These are phyloP conservation scores for Schlechtendalia chinensis DNA, from an alignment of 1,140 invertebrate genomes.

Conservation along the genomic window DNA sequence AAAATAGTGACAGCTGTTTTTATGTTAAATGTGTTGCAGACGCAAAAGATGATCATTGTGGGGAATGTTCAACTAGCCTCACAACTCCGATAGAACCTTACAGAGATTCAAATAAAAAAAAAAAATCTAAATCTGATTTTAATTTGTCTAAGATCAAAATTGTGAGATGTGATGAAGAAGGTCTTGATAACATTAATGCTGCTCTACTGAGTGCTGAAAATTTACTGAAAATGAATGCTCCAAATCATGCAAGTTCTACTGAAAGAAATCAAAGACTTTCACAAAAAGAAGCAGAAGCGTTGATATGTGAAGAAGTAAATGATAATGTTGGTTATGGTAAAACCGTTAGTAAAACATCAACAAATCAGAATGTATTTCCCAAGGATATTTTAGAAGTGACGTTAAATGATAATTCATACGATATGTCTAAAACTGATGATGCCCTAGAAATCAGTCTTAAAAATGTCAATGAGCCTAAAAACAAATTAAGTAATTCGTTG, in stretches of 20 bases:
- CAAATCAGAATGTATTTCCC: no score
- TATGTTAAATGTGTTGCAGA: slow-evolving; percentile 18
- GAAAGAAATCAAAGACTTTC: no score
- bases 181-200: slow-evolving; percentile 7
- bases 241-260: no score
- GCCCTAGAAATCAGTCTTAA: no score
- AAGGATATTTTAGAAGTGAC: background rate
- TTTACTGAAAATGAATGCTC: background rate
- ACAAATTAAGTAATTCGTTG: background rate
- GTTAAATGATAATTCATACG: background rate
- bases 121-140: background rate
- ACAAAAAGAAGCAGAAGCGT: no score
- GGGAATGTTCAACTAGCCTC: background rate
- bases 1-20: slow-evolving; percentile 3
- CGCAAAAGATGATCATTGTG: background rate
- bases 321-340: background rate
- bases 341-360: background rate
- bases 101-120: background rate
- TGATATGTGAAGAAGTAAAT: background rate
- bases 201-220: background rate
- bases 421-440: no score
- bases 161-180: background rate
- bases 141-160: background rate
- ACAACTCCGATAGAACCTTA: background rate
- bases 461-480: background rate